These are phyloP conservation scores for Squalus acanthias DNA, from an alignment of 2,797 vertebrate genomes.

Conservation along the genomic window DNA sequence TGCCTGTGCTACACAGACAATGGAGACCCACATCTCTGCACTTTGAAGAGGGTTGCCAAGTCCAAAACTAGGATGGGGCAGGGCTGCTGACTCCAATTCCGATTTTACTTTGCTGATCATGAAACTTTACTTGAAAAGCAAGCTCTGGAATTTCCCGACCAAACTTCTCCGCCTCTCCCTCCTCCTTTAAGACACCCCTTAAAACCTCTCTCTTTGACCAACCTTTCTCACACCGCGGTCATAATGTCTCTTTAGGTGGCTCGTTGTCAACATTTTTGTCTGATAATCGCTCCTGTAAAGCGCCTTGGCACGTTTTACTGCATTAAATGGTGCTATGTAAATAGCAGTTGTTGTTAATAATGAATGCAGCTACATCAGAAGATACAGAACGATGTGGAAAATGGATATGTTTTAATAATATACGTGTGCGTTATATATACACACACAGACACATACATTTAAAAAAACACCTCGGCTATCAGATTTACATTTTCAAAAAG, in stretches of 20 bases:
- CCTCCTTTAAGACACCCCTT: too few relatives aligned
- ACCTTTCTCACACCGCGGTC: neutral
- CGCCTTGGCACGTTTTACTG: neutral
- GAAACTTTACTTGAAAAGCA: neutral
- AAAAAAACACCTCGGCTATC: neutral
- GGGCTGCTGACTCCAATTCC: neutral
- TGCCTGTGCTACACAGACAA: too few relatives aligned
- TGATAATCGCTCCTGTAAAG: neutral
- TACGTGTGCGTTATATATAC: neutral
- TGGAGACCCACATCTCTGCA: neutral
- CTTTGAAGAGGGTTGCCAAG: too few relatives aligned
- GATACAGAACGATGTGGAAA: neutral
- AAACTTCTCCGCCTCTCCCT: neutral
- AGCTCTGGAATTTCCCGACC: neutral
- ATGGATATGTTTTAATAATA: neutral
- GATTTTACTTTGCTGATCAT: neutral
- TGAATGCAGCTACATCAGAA: neutral
- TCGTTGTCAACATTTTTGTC: neutral
- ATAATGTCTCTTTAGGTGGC: neutral
- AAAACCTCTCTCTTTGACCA: neutral
- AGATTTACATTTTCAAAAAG: neutral
- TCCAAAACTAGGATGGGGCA: neutral
- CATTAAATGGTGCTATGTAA: neutral
- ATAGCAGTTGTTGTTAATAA: neutral
- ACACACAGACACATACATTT: neutral